phyloP scores from a whole-genome alignment of 2,113 vertebrate genomes.

The Pedionomus torquatus region DNA sequence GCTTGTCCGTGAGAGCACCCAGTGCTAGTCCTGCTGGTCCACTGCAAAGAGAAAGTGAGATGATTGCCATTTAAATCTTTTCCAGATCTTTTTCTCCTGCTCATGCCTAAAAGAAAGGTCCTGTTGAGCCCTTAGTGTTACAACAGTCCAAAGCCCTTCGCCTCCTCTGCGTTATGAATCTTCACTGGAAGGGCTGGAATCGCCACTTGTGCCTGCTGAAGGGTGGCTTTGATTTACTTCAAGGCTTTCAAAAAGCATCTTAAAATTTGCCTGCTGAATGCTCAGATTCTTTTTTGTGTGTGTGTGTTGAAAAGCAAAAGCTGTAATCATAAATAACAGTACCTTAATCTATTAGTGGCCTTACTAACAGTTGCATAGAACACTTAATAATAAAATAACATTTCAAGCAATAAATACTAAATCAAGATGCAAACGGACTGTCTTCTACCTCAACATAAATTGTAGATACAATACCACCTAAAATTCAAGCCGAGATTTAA shows the following conservation, averaged over 20 bases:
- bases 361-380: slow-evolving; percentile 7
- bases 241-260: not conserved
- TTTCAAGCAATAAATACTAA: slow-evolving; percentile 53
- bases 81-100: not conserved
- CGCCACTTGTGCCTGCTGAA: not conserved
- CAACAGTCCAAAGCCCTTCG: not conserved
- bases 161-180: not conserved
- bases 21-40: not conserved
- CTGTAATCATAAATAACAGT: not conserved
- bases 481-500: slow-evolving; percentile 69
- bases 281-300: not conserved
- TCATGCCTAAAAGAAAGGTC: not conserved
- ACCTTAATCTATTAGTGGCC: slow-evolving; percentile 29
- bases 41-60: not conserved
- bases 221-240: not conserved
- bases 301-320: slow-evolving; percentile 27
- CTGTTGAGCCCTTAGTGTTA: not conserved
- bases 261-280: not conserved
- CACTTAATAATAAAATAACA: slow-evolving; percentile 57
- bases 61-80: not conserved
- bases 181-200: not conserved
- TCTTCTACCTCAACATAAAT: slow-evolving; percentile 36
- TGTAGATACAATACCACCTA: slow-evolving; percentile 10
- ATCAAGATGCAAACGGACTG: slow-evolving; percentile 42
- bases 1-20: not conserved